Conservation (phyloP, 2,113 vertebrate genomes). For the Oreochromis spilurus region DNA sequence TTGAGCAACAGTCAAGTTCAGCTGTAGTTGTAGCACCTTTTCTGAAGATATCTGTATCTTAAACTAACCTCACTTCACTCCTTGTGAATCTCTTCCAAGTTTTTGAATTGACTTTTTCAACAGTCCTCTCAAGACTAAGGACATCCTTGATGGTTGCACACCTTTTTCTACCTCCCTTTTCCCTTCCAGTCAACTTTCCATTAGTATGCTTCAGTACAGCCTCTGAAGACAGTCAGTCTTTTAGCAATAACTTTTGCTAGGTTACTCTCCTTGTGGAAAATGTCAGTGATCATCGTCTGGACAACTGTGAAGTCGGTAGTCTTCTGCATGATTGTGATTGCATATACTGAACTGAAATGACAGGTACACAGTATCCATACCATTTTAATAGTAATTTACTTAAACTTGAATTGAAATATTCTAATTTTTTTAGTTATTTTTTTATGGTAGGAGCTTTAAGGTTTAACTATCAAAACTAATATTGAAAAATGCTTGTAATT, state of each 20-base stretch:
- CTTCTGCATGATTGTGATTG: not conserved
- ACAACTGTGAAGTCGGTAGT: not conserved
- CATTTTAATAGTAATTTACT: not conserved
- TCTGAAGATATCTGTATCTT: not conserved
- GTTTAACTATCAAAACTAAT: not conserved
- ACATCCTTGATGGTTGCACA: not conserved
- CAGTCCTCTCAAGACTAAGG: not conserved
- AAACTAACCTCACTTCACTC: not conserved
- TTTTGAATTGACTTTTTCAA: not conserved
- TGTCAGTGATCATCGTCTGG: not conserved
- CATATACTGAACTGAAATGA: not conserved
- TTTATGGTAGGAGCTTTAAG: not conserved
- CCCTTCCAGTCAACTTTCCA: not conserved
- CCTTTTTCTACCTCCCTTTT: not conserved
- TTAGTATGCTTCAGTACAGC: not conserved
- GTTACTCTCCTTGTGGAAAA: not conserved
- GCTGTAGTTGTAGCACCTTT: rapidly evolving
- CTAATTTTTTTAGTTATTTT: rapidly evolving
- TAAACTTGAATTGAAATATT: not conserved
- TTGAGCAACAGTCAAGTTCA: not conserved
- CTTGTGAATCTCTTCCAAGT: not conserved
- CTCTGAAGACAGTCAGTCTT: not conserved
- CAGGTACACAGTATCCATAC: not conserved
- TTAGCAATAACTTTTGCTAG: not conserved
- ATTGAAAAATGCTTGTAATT: not conserved